These are phyloP conservation scores for Eunapius fragilis DNA, from an alignment of 37 sponge, comb jelly and placozoan species.

Conservation along the genomic window DNA sequence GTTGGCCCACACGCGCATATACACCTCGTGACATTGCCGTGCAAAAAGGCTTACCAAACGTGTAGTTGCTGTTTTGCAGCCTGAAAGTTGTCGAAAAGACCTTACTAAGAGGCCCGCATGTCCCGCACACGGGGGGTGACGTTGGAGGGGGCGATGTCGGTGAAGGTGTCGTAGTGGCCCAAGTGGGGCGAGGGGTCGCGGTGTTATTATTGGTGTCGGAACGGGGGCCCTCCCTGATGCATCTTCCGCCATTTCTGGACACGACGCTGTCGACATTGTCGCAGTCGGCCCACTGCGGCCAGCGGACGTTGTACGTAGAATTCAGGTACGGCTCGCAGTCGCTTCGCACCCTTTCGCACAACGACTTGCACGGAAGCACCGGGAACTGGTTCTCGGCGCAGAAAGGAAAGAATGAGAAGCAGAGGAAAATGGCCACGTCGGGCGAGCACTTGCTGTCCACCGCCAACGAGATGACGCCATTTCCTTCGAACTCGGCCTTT, in stretches of 20 bases:
- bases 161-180: not conserved
- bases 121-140: not conserved
- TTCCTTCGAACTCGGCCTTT: not conserved
- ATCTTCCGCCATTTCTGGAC: not conserved
- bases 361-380: not conserved
- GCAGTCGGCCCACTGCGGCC: not conserved
- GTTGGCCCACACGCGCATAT: no score
- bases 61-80: not conserved
- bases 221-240: no score
- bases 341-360: slow-evolving; percentile 2
- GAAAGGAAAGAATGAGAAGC: slow-evolving; percentile 15
- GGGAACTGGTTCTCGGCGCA: not conserved
- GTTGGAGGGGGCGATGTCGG: not conserved
- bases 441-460: not conserved
- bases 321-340: not conserved
- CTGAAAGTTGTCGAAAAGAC: not conserved
- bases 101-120: not conserved
- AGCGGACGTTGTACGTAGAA: not conserved
- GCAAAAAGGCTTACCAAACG: not conserved
- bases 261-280: not conserved
- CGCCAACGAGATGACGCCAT: not conserved
- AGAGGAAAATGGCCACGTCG: not conserved
- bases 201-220: no score
- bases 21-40: no score
- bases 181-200: not conserved